Base-by-base conservation (phyloP, 2,113 vertebrate genomes). In the Epinephelus fuscoguttatus region DNA sequence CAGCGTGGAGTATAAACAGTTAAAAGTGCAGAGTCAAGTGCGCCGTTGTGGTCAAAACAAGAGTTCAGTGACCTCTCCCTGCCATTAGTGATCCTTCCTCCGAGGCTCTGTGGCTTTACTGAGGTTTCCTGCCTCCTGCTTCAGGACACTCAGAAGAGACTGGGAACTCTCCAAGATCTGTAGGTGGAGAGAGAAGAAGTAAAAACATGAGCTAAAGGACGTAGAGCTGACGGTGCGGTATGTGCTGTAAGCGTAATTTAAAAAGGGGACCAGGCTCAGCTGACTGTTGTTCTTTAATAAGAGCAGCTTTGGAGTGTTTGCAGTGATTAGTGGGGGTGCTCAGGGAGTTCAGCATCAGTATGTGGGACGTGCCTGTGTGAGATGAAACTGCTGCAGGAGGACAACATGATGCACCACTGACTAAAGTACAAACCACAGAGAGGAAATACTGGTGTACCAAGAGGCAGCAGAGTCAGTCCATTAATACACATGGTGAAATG, bases 81-180 rank as follows among this genome's bases (percentile, higher is more conserved):
- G 27, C 37, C 37, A 14, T 81, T 91, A 93, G 75, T 90, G 94
- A 64, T 95, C 96, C 88, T 95, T 95, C 55, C 86, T 87, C 63
- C 92, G 86, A 1, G 93, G 82, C 23, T 93, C 92, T 0, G 95
- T 95, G 78, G 93, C 94, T 93, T 96, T 97, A 69, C 89, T 94
- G 70, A 97, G 93, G 89, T 96, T 97, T 69, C 95, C 96, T 0
- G 95, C 93, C 85, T 98, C 96, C 84, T 94, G 95, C 90, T 98
- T 98, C 82, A 99, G 92, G 33, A 96, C 96, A 14, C 93, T 97
- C 6, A 99, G 96, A 56, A 99, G 86, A 3, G 96, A 96, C 95
- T 99, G 97, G 4, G 97, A 99, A 88, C 96, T 98, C 92, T 99
- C 97, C 93, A 99, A 88, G 87, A 99, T 97, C 98, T 99, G 84